These are phyloP conservation scores for Machimus rusticus DNA, from an alignment of 2,888 invertebrate species.

Conservation along the genomic window DNA sequence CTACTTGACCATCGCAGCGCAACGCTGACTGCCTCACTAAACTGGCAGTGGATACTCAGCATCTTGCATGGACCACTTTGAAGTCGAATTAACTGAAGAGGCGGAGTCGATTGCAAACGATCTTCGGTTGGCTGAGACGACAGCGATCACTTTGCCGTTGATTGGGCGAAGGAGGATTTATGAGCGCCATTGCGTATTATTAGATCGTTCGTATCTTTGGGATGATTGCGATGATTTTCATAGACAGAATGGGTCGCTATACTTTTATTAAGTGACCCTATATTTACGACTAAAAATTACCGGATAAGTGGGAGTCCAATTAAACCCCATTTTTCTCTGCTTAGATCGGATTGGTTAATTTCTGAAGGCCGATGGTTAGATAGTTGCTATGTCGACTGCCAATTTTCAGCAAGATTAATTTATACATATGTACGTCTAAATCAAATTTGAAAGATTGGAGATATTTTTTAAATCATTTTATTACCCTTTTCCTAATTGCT, in stretches of 20 bases:
- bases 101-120: neutral
- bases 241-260: neutral
- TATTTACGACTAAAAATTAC: neutral
- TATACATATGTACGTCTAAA: neutral
- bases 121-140: neutral
- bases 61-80: neutral
- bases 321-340: neutral
- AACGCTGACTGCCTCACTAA: neutral
- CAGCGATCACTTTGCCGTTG: neutral
- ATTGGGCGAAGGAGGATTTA: slow-evolving; percentile 13
- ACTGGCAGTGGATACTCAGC: neutral
- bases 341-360: neutral
- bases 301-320: neutral
- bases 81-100: neutral
- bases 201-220: neutral
- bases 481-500: neutral
- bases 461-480: neutral
- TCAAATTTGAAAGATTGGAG: neutral
- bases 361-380: neutral
- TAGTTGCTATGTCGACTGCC: neutral
- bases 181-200: slow-evolving; percentile 5
- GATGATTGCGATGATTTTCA: neutral
- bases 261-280: neutral
- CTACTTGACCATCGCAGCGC: neutral
- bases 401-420: neutral